Evolutionary conservation across 2,113 vertebrate species (phyloP), one percentile per base, ranked within the genome.

Genomic region (Calidris pugnax): DNA sequence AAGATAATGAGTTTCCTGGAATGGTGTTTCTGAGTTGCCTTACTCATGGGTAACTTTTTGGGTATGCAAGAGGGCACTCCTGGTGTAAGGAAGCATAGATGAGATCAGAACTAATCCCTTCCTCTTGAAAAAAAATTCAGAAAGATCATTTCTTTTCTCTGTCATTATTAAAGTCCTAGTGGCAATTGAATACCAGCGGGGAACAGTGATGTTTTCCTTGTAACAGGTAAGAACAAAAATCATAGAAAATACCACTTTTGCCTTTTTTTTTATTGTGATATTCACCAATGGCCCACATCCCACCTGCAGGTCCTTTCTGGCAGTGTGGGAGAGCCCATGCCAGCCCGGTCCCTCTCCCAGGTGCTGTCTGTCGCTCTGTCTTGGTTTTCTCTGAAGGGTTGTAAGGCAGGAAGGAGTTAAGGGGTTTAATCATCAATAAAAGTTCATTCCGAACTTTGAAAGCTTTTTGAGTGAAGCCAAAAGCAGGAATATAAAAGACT

Each of bases 381-480:
- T 87, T 62, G 24, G 19, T 74, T 93, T 88, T 76, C 33, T 93
- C 62, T 57, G 24, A 20, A 53, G 47, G 35, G 8, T 24, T 85
- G 5, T 48, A 60, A 68, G 67, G n/a, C 35, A 83, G 32, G 37
- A 85, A 91, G 17, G 28, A 73, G 5, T 73, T 85, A 45, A 67
- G 15, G 26, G 80, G 13, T 43, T 90, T 84, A 84, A 78, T 60
- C n/a, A 56, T 67, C 74, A 83, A 55, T 56, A 62, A 37, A 90
- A 93, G 16, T 63, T 86, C 2, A 3, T 78, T 84, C 63, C 81
- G 60, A 87, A 33, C 39, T 77, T 75, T 60, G 39, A 86, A 60
- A 83, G 68, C 27, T 77, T 93, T 90, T 81, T 47, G 78, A 56
- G 23, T 22, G 56, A 88, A 93, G 26, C 23, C 89, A 88, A 87